phyloP scores from a whole-genome alignment of 2,888 invertebrate genomes.

The Oligia fasciuncula region DNA sequence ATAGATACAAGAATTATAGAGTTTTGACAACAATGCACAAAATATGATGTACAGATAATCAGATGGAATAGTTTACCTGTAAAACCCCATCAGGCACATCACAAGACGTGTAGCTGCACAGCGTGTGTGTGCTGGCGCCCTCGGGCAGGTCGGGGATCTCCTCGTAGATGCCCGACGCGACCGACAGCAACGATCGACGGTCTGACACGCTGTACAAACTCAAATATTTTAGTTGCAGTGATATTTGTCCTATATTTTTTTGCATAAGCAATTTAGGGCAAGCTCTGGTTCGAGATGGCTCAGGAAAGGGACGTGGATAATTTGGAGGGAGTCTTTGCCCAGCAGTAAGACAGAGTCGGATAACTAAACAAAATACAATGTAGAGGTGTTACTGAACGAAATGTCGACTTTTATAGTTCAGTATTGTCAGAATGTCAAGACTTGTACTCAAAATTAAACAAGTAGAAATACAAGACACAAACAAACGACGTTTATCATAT shows the following conservation, averaged over 20 bases:
- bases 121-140: slow-evolving; percentile 41
- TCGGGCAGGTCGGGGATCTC: slow-evolving; percentile 90
- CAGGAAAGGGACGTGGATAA: neutral
- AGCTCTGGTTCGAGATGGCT: neutral
- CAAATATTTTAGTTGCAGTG: neutral
- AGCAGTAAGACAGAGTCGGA: neutral
- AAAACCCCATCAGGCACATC: slow-evolving; percentile 64
- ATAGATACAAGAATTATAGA: no score
- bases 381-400: neutral
- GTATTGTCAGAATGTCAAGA: neutral
- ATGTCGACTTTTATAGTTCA: neutral
- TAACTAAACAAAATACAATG: neutral
- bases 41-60: neutral
- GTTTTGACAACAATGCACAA: no score
- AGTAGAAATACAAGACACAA: neutral
- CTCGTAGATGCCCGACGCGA: slow-evolving; percentile 92
- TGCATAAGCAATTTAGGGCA: no score
- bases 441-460: neutral
- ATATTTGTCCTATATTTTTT: neutral
- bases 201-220: slow-evolving; percentile 72
- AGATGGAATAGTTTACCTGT: slow-evolving; percentile 48
- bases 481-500: neutral
- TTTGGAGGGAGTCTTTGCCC: neutral
- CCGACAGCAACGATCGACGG: slow-evolving; percentile 90
- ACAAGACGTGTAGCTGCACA: slow-evolving; percentile 65